phyloP scores from a whole-genome alignment of 1,140 invertebrate genomes.

The Caenorhabditis briggsae region DNA sequence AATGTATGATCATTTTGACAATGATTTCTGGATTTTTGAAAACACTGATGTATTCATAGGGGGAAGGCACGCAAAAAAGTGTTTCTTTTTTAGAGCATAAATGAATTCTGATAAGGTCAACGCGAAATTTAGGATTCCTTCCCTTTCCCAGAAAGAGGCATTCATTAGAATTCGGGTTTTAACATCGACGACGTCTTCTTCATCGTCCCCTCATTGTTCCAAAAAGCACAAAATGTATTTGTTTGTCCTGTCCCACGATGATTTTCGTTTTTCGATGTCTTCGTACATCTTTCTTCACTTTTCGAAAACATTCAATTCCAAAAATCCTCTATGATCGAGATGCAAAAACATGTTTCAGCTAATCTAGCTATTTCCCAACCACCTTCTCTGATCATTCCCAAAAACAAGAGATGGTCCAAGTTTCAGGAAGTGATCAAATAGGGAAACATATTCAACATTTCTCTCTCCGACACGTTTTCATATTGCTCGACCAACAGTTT shows the following conservation, averaged over 20 bases:
- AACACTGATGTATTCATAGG: conserved; percentile 30
- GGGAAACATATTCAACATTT: not conserved
- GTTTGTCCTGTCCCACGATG: conserved; percentile 17
- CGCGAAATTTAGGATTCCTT: not conserved
- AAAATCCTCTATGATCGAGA: conserved; percentile 19
- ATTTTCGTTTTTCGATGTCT: conserved; percentile 47
- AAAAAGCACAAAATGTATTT: conserved; percentile 8
- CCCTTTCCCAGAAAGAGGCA: not conserved
- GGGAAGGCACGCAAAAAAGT: not conserved
- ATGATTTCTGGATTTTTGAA: not conserved
- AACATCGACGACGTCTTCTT: not conserved
- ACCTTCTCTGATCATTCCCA: not conserved
- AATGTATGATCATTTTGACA: conserved; percentile 1
- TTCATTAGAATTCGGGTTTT: conserved; percentile 28
- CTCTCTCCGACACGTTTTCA: no score
- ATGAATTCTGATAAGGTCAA: conserved; percentile 32
- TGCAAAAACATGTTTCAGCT: conserved; percentile 41
- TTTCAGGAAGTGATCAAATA: not conserved
- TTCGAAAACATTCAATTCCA: not conserved
- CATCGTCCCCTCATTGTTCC: conserved; percentile 5
- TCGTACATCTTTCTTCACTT: not conserved
- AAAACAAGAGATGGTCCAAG: not conserved
- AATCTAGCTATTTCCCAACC: conserved; percentile 9
- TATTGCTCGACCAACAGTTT: no score
- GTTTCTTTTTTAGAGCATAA: not conserved